Base-by-base conservation (phyloP, 1,140 invertebrate species). In the Maconellicoccus hirsutus region DNA sequence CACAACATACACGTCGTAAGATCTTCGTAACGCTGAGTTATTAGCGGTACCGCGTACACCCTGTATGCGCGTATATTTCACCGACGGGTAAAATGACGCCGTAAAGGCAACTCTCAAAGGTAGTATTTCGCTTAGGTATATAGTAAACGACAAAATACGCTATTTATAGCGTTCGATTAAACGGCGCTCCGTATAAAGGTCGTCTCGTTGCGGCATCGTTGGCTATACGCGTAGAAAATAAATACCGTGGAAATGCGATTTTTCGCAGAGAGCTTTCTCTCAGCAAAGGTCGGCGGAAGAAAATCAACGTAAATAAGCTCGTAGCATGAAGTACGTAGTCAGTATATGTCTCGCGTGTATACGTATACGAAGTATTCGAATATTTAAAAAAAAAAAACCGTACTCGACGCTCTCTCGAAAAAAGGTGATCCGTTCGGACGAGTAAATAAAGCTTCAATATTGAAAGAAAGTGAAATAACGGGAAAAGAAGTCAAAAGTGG, bases 401-500 rank as follows among this genome's bases (percentile, higher is more conserved):
- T n/a, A n/a, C n/a, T n/a, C n/a, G n/a, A n/a, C n/a, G n/a, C n/a
- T n/a, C n/a, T n/a, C n/a, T n/a, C n/a, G 33, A 38, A 52, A 52
- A 16, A 52, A 52, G 42, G 42, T 19, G n/a, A 52, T 19, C 12
- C 10, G 10, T 16, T 19, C n/a, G 2, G 42, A 16, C 42, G 42
- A 52, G 42, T 52, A 52, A 52, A 52, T 52, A 52, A 52, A 52
- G 42, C 42, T 52, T 52, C 42, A 19, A 52, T 52, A 52, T 52
- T 52, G 42, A 52, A 52, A 52, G 42, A 52, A 52, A 52, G 42
- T 52, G 42, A 52, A 52, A 52, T 52, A 52, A 12, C 29, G 29
- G 12, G 12, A 33, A 33, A 33, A n/a, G n/a, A n/a, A n/a, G n/a
- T n/a, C n/a, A n/a, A n/a, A n/a, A n/a, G n/a, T n/a, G n/a, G n/a